Base-by-base conservation (phyloP, 2,113 vertebrate genomes). In the Coptodon bakossiorum region DNA sequence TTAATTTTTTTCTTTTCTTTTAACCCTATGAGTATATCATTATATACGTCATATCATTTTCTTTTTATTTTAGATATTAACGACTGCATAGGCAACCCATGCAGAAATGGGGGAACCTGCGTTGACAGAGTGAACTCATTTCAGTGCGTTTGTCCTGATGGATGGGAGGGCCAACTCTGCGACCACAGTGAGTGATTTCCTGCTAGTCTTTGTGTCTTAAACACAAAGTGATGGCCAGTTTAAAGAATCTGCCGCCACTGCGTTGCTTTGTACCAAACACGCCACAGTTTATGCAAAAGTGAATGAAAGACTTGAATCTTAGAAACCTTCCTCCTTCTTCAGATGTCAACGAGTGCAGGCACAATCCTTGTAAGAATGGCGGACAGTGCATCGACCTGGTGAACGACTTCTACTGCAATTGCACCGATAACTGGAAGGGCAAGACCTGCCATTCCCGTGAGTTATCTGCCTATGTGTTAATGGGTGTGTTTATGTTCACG, bases 371-470 rank as follows among this genome's bases (percentile, higher is more conserved):
- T 91, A 98, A 98, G 90, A 98, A 98, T 3, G 97, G 97, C 14
- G 99, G 99, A 5, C 96, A 80, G 83, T 99, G 99, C 94, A 93
- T 97, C 61, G 98, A 99, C 94, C 95, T 98, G 91, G 96, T 98
- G 89, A 98, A 98, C 1, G 99, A 98, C 95, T 99, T 99, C 96
- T 97, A 97, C 96, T 99, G 99, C 73, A 96, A 97, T 45, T 99
- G 98, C 7, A 95, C 96, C 12, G 96, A 98, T 53, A 97, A 95
- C 91, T 99, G 99, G 99, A 99, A 99, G 96, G 99, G 99, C 92
- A 99, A 99, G 96, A 99, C 98, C 85, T 99, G 99, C 93, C 98
- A 99, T 94, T 99, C 98, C 19, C 98, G 99, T 98, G 95, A 98
- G 98, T 97, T 66, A 45, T 34, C 76, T 8, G 4, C 7, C 73